phyloP scores from a whole-genome alignment of 2,888 invertebrate genomes.

The Drosophila buzzatii region DNA sequence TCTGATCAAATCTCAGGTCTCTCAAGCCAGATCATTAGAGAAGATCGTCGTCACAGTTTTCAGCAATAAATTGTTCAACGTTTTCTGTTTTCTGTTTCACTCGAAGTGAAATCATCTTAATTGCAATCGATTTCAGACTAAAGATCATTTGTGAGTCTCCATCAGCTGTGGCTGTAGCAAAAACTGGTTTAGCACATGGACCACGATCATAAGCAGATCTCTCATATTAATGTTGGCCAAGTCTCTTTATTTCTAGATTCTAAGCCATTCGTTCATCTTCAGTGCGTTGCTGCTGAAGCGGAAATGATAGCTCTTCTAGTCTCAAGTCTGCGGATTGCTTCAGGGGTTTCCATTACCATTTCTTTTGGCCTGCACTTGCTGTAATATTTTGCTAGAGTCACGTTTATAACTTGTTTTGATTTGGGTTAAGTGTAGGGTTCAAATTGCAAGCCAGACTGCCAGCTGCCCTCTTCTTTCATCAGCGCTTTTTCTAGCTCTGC shows the following conservation, averaged over 20 bases:
- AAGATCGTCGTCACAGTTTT: conserved; percentile 26
- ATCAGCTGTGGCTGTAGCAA: conserved; percentile 48
- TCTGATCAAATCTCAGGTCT: conserved; percentile 33
- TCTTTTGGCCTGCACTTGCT: conserved; percentile 51
- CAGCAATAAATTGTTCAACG: conserved; percentile 15
- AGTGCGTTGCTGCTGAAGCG: conserved; percentile 73
- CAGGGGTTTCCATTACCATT: conserved; percentile 33
- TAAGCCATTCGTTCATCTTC: conserved; percentile 77
- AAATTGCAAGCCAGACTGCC: conserved; percentile 39
- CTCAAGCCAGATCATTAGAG: conserved; percentile 48
- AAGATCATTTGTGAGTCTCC: conserved; percentile 16
- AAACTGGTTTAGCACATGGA: conserved; percentile 71
- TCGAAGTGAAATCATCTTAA: conserved; percentile 78
- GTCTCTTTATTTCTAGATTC: conserved; percentile 45
- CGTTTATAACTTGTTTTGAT: conserved; percentile 73
- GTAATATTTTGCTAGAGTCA: conserved; percentile 48
- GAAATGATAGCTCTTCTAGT: conserved; percentile 60
- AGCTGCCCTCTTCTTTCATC: conserved; percentile 1
- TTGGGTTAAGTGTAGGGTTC: conserved; percentile 74
- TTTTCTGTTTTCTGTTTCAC: conserved; percentile 34
- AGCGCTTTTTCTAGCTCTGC: neutral
- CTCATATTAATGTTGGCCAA: conserved; percentile 3
- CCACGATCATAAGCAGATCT: conserved; percentile 43
- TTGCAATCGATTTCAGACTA: conserved; percentile 71
- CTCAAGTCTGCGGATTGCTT: conserved; percentile 45